These are phyloP conservation scores for Oreohelix idahoensis DNA, from an alignment of 1,140 invertebrate genomes.

Conservation along the genomic window DNA sequence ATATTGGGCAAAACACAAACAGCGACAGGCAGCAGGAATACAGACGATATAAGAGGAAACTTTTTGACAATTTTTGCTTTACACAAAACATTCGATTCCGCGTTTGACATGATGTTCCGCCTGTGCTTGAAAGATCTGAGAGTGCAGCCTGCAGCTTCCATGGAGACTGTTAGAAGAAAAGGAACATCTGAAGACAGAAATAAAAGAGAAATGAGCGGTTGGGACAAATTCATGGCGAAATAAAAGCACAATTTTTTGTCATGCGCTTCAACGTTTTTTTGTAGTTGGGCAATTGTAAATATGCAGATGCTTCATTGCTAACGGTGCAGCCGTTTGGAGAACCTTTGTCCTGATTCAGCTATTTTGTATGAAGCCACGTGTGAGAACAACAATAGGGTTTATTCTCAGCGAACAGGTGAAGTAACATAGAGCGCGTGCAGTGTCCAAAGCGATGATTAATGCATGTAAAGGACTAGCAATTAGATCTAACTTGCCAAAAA, in stretches of 20 bases:
- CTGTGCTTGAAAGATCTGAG: slow-evolving; percentile 1
- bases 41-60: background rate
- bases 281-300: slow-evolving; percentile 22
- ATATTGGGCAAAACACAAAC: slow-evolving; percentile 2
- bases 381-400: slow-evolving; percentile 8
- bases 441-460: slow-evolving; percentile 20
- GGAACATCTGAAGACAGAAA: background rate
- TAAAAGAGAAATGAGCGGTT: background rate
- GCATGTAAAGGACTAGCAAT: slow-evolving; percentile 28
- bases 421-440: slow-evolving; percentile 1
- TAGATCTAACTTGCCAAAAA: background rate
- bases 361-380: slow-evolving; percentile 18
- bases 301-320: slow-evolving; percentile 28
- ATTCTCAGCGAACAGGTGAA: slow-evolving; percentile 21
- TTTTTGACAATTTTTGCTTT: background rate
- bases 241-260: slow-evolving; percentile 22
- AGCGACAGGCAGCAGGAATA: background rate
- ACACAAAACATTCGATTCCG: background rate
- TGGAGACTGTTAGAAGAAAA: background rate
- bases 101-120: slow-evolving; percentile 2
- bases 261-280: background rate
- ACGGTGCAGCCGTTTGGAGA: slow-evolving; percentile 32
- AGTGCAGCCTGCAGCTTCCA: background rate
- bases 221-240: slow-evolving; percentile 19
- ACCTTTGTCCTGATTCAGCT: slow-evolving; percentile 1